These are phyloP conservation scores for Nemapogon koenigi DNA, from an alignment of 2,888 invertebrate genomes.

Conservation along the genomic window DNA sequence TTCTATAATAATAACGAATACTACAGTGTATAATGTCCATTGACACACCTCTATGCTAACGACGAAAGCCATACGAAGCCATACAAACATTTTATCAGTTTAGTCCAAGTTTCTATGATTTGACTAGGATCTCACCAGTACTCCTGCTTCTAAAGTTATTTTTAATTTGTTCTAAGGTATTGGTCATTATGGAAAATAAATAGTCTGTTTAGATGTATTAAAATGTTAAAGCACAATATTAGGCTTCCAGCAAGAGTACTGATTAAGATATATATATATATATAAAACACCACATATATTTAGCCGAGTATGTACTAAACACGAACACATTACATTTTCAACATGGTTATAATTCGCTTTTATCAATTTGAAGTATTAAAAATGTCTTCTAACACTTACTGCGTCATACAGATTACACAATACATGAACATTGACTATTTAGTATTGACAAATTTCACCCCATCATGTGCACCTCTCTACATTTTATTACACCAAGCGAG, in stretches of 20 bases:
- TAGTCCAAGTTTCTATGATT: neutral
- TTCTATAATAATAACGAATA: constrained; percentile 24
- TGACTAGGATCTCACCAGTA: neutral
- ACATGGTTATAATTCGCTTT: constrained; percentile 2
- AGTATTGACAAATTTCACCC: constrained; percentile 37
- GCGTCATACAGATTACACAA: constrained; percentile 48
- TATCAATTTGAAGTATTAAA: neutral
- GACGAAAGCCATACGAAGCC: constrained; percentile 60
- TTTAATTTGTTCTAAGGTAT: no score
- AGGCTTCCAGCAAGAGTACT: no score
- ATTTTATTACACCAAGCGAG: constrained; percentile 40
- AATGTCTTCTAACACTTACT: constrained; percentile 11
- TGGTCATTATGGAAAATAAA: no score
- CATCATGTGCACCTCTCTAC: constrained; percentile 48
- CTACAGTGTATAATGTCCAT: constrained; percentile 42
- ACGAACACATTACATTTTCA: constrained; percentile 3
- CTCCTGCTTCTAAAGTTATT: no score
- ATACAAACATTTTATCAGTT: constrained; percentile 24
- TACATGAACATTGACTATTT: constrained; percentile 50
- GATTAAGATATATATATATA: no score
- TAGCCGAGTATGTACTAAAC: constrained; percentile 5
- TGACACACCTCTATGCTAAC: constrained; percentile 53
- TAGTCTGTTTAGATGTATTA: no score
- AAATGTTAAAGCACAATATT: no score
- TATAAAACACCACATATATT: no score